phyloP scores from a whole-genome alignment of 2,113 vertebrate genomes.

The Melanocharis versteri region DNA sequence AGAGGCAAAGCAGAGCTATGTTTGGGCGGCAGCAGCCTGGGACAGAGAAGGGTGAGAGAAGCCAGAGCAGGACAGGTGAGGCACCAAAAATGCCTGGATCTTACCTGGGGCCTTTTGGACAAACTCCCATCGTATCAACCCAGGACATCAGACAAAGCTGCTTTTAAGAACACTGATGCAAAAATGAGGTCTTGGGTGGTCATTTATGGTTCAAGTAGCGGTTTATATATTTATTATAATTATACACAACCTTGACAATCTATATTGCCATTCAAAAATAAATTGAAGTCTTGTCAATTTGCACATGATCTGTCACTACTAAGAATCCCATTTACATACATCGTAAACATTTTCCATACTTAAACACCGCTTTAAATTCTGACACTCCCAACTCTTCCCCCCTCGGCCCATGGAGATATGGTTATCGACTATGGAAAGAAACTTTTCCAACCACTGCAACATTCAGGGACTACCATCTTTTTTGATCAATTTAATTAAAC shows the following conservation, averaged over 20 bases:
- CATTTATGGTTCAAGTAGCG: slow-evolving; percentile 39
- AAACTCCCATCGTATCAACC: neutral
- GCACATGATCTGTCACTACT: slow-evolving; percentile 48
- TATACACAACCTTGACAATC: slow-evolving; percentile 62
- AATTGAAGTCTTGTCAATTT: slow-evolving; percentile 51
- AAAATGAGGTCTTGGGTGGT: slow-evolving; percentile 39
- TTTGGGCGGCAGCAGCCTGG: neutral
- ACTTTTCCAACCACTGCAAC: slow-evolving; percentile 12
- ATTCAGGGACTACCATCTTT: neutral
- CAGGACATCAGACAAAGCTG: neutral
- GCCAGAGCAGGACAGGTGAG: neutral
- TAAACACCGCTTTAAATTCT: slow-evolving; percentile 22
- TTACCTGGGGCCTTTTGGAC: neutral
- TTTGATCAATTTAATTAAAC: neutral
- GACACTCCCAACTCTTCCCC: neutral
- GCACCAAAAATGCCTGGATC: neutral
- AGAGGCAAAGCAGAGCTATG: neutral
- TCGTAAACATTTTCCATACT: slow-evolving; percentile 54
- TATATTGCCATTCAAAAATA: slow-evolving; percentile 66
- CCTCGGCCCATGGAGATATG: neutral
- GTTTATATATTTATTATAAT: slow-evolving; percentile 70
- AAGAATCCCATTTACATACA: slow-evolving; percentile 60
- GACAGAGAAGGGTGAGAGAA: neutral
- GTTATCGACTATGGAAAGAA: slow-evolving; percentile 1
- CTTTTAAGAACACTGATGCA: neutral